Percentiles rank a stretch among this genome's conserved stretches.
Evolutionary conservation across 1,140 invertebrate genomes (phyloP).

Genomic region (Leptinotarsa lineolata): DNA sequence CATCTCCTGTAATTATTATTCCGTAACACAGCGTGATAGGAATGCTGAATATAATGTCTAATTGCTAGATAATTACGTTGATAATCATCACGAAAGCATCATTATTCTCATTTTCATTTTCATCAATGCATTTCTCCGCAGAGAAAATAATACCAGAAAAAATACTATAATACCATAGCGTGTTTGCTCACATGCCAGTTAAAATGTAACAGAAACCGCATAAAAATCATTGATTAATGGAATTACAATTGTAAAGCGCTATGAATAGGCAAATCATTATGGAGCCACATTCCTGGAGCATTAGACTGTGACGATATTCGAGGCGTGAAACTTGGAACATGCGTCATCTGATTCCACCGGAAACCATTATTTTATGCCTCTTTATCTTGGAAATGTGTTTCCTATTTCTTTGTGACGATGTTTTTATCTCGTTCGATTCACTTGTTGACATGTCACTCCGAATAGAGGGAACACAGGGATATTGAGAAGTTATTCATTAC

Average conservation of each 20-base stretch:
- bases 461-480: too few species aligned
- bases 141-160: background rate
- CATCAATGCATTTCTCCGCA: background rate
- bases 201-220: slow-evolving; percentile 15
- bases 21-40: background rate
- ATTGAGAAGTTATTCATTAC: too few species aligned
- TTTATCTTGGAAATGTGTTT: too few species aligned
- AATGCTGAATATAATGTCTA: background rate
- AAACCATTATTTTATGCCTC: too few species aligned
- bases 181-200: slow-evolving; percentile 3
- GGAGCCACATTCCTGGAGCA: slow-evolving; percentile 4
- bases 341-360: background rate
- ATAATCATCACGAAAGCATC: slow-evolving; percentile 2
- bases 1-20: slow-evolving; percentile 2
- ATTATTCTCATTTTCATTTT: slow-evolving; percentile 7
- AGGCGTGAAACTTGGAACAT: slow-evolving; percentile 12
- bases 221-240: slow-evolving; percentile 14
- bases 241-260: slow-evolving; percentile 16
- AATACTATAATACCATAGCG: background rate
- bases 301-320: slow-evolving; percentile 18
- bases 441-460: too few species aligned
- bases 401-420: too few species aligned
- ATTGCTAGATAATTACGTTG: background rate
- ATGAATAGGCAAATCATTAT: slow-evolving; percentile 15
- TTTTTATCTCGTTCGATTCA: too few species aligned